Base-by-base conservation (phyloP, 2,888 invertebrate genomes). In the Phortica okadai region DNA sequence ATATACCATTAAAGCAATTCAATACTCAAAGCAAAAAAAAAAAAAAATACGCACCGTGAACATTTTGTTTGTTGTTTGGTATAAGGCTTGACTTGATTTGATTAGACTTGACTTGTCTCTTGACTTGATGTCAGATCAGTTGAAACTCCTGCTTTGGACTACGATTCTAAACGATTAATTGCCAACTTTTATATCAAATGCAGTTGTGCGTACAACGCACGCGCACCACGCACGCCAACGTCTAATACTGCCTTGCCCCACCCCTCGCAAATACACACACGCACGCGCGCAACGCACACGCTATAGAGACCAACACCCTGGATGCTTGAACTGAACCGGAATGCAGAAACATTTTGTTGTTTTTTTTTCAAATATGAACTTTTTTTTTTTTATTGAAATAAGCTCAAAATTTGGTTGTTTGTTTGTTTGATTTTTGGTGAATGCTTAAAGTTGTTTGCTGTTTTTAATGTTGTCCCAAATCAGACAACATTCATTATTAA, bases 101-200 rank as follows among this genome's bases (percentile, higher is more conserved):
- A 44, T 21, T 58, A 45, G 6, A 80, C 82, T 80, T 69, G 81
- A 2, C 50, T 8, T 73, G 82, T 81, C 75, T 84, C 78, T 75
- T 80, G 75, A 74, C 76, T 80, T 77, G 73, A 74, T 83, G 81
- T 84, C 86, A 81, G 82, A 84, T 83, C 87, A 83, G 84, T 88
- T 86, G 85, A 80, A 82, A 84, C 89, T 90, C 85, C 89, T 90
- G 87, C 84, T 86, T 83, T 90, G 87, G 88, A 91, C 91, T 91
- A 90, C 89, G 88, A 85, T 86, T 87, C 84, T 88, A 82, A 82
- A 83, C 86, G 86, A 86, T 82, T 83, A 73, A 79, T 80, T 84
- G 82, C 82, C 85, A 87, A 84, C 90, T 90, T 91, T 89, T 91
- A 91, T 91, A 90, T 81, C 82, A 21, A 77, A 77, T 44, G 42